Conservation (phyloP, 92 coral and sea anemone species). For the Heteractis magnifica region DNA sequence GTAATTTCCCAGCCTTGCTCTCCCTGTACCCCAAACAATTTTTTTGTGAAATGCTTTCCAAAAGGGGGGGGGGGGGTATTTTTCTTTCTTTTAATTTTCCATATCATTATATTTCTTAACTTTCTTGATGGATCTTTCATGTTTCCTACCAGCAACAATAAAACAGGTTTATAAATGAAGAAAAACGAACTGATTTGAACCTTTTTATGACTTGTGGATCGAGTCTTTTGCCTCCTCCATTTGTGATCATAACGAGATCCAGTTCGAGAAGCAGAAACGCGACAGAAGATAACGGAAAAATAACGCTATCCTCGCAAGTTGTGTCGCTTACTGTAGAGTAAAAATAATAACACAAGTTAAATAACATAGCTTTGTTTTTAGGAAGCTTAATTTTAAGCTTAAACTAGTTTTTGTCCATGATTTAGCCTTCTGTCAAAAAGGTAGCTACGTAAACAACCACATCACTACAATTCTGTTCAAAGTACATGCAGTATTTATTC, state of each 20-base stretch:
- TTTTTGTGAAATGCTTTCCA: too few species aligned
- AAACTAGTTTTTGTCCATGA: too few species aligned
- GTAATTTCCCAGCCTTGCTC: too few species aligned
- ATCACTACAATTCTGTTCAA: too few species aligned
- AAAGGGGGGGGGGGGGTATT: too few species aligned
- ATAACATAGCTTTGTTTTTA: neutral
- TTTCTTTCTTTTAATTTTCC: too few species aligned
- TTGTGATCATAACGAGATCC: constrained; percentile 36
- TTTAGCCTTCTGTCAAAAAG: neutral
- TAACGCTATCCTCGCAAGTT: constrained; percentile 76
- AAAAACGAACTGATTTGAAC: constrained; percentile 16
- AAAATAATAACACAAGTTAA: neutral
- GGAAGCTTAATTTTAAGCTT: neutral
- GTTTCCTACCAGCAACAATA: neutral
- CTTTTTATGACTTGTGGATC: constrained; percentile 64
- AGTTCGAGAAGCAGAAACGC: constrained; percentile 78
- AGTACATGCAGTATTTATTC: too few species aligned
- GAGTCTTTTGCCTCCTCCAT: constrained; percentile 31
- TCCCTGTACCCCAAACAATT: too few species aligned
- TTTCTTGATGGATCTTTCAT: neutral
- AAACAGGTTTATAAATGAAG: neutral
- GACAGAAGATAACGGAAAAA: constrained; percentile 93
- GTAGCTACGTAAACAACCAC: too few species aligned
- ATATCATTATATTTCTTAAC: neutral
- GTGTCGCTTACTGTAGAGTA: constrained; percentile 67